phyloP scores from a whole-genome alignment of 2,888 invertebrate genomes.

The Alcis repandata region DNA sequence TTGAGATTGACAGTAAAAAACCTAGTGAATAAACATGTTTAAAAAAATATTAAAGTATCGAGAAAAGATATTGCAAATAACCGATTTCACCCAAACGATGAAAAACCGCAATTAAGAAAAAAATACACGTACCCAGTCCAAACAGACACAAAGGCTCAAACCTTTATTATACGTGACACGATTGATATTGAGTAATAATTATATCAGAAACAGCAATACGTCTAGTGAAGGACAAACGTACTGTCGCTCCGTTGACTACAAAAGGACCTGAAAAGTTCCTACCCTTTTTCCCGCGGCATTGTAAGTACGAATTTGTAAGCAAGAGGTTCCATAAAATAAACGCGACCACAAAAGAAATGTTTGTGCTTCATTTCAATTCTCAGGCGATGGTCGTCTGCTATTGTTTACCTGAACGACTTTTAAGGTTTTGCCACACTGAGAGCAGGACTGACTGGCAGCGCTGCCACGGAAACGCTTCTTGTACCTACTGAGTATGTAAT shows the following conservation, averaged over 20 bases:
- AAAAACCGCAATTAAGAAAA: conserved; percentile 2
- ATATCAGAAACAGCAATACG: conserved; percentile 41
- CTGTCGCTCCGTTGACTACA: conserved; percentile 44
- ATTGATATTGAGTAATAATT: conserved; percentile 48
- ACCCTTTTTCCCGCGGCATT: conserved; percentile 35
- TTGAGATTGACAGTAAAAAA: too few species aligned
- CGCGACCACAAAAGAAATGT: conserved; percentile 35
- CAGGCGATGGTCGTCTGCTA: neutral
- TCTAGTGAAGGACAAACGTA: conserved; percentile 43
- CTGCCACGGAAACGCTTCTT: too few species aligned
- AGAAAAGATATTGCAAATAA: neutral
- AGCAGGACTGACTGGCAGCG: too few species aligned
- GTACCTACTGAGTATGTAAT: too few species aligned
- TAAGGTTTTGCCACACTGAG: conserved; percentile 1
- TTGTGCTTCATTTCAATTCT: conserved; percentile 17
- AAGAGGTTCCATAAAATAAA: conserved; percentile 33
- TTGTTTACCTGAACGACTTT: conserved; percentile 12
- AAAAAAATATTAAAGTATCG: neutral
- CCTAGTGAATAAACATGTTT: neutral
- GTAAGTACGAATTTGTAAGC: conserved; percentile 43
- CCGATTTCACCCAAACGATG: neutral
- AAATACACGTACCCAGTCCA: neutral
- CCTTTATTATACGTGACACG: conserved; percentile 25
- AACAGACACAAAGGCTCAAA: conserved; percentile 1
- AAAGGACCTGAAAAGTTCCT: conserved; percentile 26